Base-by-base conservation (phyloP, 2,113 vertebrate species). In the Pedetes capensis region DNA sequence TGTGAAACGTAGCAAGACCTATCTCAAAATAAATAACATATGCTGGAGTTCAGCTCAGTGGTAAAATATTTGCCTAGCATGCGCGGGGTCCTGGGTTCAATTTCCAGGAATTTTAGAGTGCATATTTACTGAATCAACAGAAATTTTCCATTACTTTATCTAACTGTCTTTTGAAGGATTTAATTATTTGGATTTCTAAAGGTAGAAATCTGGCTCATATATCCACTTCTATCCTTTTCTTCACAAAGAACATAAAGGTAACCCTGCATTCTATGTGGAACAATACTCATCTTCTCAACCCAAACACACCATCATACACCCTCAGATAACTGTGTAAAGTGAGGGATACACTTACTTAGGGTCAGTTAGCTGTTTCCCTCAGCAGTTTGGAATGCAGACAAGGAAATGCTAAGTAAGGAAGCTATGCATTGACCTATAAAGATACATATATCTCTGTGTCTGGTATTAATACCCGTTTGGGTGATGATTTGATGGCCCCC, bases 61-160 rank as follows among this genome's bases (percentile, higher is more conserved):
- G n/a, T n/a, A n/a, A n/a, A n/a, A n/a, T n/a, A n/a, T n/a, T n/a
- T n/a, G n/a, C n/a, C n/a, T n/a, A n/a, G n/a, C n/a, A n/a, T n/a
- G n/a, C n/a, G n/a, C n/a, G n/a, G n/a, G n/a, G n/a, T n/a, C n/a
- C n/a, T n/a, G n/a, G n/a, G n/a, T n/a, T n/a, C n/a, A n/a, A n/a
- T n/a, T n/a, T n/a, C n/a, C n/a, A n/a, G n/a, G n/a, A n/a, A 89
- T 75, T 81, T 93, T 66, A 27, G 3, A 6, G 57, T 85, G 23
- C 12, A 66, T 75, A 37, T 81, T 95, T 82, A 76, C 96, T 85
- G 63, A 84, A 91, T 91, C 34, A 59, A 3, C n/a, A 61, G 37
- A 37, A 6, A 55, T 72, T 92, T 75, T 39, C 16, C 5, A 89
- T 89, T 22, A 64, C 8, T 84, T 93, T 86, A 78, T 61, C 53